phyloP scores from a whole-genome alignment of 2,797 vertebrate genomes.

The Loriculus beryllinus region DNA sequence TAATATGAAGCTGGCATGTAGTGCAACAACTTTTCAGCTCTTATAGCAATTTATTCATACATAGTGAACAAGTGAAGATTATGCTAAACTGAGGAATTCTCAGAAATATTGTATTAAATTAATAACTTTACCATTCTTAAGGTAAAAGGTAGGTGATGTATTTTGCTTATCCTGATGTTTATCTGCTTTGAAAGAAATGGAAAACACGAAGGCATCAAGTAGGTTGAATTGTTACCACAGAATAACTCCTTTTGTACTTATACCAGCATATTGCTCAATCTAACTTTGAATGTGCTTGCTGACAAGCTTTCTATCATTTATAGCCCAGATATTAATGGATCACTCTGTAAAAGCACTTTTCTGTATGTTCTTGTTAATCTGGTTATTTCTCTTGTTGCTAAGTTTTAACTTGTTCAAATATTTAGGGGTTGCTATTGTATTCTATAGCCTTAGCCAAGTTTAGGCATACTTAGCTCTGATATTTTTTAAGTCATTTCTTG shows the following conservation, averaged over 20 bases:
- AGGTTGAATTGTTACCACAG: not conserved
- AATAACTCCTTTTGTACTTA: not conserved
- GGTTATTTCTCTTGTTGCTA: not conserved
- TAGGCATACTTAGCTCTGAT: not conserved
- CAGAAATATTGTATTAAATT: not conserved
- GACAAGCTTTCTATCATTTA: not conserved
- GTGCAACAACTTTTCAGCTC: not conserved
- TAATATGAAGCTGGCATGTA: not conserved
- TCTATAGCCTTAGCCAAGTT: not conserved
- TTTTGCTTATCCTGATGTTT: not conserved
- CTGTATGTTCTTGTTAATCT: not conserved
- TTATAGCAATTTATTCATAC: not conserved
- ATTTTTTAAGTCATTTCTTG: not conserved
- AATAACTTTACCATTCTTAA: not conserved
- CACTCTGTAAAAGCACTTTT: not conserved
- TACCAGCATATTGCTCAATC: not conserved
- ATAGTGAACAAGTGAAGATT: not conserved
- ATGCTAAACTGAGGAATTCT: not conserved
- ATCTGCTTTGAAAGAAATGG: not conserved
- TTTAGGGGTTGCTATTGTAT: constrained; percentile 15
- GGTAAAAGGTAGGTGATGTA: not conserved
- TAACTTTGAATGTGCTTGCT: not conserved
- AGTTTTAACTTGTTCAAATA: constrained; percentile 28
- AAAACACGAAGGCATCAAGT: not conserved
- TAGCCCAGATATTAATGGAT: not conserved